Evolutionary conservation across 2,888 invertebrate genomes (phyloP), one percentile per base, ranked within the genome.

Genomic region (Cerastoderma edule): DNA sequence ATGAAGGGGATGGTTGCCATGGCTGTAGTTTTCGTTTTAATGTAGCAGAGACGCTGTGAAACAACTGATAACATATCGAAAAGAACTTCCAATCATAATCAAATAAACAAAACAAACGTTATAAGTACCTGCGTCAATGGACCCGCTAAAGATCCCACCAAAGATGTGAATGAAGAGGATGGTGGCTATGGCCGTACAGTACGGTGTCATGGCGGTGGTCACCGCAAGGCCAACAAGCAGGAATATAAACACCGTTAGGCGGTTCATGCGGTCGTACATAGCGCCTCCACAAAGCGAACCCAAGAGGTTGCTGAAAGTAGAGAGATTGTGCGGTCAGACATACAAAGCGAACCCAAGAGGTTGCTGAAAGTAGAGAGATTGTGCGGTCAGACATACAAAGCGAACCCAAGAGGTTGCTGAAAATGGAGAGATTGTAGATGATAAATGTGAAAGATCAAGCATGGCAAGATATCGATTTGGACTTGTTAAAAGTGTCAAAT

Each of bases 141-240:
- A 89, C 27, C 92, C 92, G 86, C 91, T 90, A 24, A 91, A 85
- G 5, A 90, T 71, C 22, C 91, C 90, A n/a, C 88, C 85, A 4
- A 90, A 60, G 27, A 89, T 80, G 53, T 89, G 87, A 32, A 89
- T 85, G 1, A 85, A 67, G 50, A 90, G 83, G 83, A 93, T 89
- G 16, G 89, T 60, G 27, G 83, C 75, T 39, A 91, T 85, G n/a
- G 84, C 78, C 19, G 80, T 77, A 73, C 92, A 92, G 91, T 92
- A 92, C 0, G 93, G 93, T 10, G 90, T 88, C 6, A 90, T 79
- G 6, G 89, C 90, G 1, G 92, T 89, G 10, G 89, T 88, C 0
- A 92, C 77, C 2, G 91, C 90, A 64, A 91, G 90, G 30, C 89
- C 87, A 24, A 92, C 69, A 39, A 92, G 83, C 19, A 91, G 87